Conservation (phyloP, 2,113 vertebrate genomes). For the Synodontis membranacea region DNA sequence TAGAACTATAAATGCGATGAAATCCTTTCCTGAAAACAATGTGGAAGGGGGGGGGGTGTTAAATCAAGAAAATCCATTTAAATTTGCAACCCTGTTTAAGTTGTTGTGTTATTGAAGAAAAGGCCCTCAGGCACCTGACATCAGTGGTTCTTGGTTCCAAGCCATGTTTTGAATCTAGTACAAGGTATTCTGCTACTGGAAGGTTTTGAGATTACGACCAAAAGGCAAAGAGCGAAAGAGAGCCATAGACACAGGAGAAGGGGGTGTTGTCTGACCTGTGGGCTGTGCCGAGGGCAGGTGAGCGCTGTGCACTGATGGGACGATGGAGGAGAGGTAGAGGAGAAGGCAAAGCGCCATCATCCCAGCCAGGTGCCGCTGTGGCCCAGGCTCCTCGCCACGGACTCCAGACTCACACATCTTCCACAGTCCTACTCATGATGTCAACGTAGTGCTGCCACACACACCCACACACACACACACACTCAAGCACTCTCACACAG, state of each 20-base stretch:
- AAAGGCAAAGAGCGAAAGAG: neutral
- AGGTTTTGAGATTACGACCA: neutral
- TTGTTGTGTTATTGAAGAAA: neutral
- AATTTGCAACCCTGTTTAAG: neutral
- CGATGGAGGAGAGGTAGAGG: conserved; percentile 66
- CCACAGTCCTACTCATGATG: conserved; percentile 63
- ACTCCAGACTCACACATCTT: conserved; percentile 64
- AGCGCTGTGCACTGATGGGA: conserved; percentile 64
- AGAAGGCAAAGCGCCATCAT: conserved; percentile 75
- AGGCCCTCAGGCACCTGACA: neutral
- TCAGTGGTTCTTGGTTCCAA: neutral
- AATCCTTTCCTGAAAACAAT: too few relatives aligned
- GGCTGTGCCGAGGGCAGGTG: conserved; percentile 67
- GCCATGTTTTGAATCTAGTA: neutral
- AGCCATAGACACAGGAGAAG: neutral
- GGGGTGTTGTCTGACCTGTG: conserved; percentile 66
- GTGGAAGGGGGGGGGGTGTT: too few relatives aligned
- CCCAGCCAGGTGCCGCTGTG: conserved; percentile 63
- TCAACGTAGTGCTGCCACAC: conserved; percentile 44
- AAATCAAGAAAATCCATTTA: too few relatives aligned
- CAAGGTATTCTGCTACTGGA: neutral
- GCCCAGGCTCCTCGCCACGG: conserved; percentile 50
- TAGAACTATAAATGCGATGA: too few relatives aligned
- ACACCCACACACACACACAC: conserved; percentile 36
- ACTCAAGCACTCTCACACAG: neutral